Evolutionary conservation across 2,797 vertebrate species (phyloP).

Genomic region (Psittacula derbiana): DNA sequence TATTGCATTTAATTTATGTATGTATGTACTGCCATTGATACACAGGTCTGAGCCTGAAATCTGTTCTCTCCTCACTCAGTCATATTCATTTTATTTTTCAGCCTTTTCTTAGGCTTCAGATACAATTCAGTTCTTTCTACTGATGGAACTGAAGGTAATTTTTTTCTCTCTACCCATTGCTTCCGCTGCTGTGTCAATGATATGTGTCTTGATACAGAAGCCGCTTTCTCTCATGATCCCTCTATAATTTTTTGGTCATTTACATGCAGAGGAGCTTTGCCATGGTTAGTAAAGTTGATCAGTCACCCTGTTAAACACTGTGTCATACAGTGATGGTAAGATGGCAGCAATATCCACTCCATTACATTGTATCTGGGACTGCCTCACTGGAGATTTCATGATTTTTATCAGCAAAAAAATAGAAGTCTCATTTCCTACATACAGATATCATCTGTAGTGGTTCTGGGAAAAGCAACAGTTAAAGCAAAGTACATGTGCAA

Average conservation of each 20-base stretch:
- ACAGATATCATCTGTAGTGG: neutral
- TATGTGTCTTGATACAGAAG: neutral
- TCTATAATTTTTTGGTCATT: neutral
- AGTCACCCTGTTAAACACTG: neutral
- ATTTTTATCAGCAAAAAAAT: neutral
- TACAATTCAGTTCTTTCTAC: neutral
- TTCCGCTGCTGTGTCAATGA: neutral
- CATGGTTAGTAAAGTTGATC: neutral
- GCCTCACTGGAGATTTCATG: neutral
- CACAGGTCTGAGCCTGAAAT: neutral
- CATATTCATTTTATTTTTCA: neutral
- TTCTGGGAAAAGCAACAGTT: neutral
- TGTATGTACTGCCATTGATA: neutral
- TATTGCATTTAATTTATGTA: neutral
- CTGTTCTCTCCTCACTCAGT: neutral
- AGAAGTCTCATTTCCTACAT: neutral
- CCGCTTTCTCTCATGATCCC: neutral
- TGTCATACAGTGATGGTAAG: neutral
- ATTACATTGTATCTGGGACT: neutral
- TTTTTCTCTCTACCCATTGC: neutral
- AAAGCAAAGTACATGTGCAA: neutral
- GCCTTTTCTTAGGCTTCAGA: neutral
- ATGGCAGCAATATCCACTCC: neutral
- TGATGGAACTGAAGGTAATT: neutral
- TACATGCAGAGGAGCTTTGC: neutral